A percentile compares a stretch with the other conserved stretches of the same genome.
Evolutionary conservation across 1,140 invertebrate genomes (phyloP).

Genomic region (Pseudomyrmex gracilis): DNA sequence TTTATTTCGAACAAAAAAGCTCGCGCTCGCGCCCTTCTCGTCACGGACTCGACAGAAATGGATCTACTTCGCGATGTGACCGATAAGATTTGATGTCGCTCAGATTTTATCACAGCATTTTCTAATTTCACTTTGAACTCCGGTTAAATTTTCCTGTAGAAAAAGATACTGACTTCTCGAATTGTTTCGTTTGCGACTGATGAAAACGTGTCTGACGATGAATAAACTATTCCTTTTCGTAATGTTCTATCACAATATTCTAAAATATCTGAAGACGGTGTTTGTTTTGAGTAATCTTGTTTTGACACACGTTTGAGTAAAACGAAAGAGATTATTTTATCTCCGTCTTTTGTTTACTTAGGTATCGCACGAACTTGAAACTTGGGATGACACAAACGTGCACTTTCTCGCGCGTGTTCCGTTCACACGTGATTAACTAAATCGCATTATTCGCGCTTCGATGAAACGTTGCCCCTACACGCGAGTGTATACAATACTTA

Average conservation of each 20-base stretch:
- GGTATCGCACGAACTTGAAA: constrained; percentile 15
- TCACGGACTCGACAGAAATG: neutral
- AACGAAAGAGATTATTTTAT: neutral
- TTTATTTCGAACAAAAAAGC: neutral
- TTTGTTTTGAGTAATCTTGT: neutral
- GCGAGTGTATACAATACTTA: constrained; percentile 49
- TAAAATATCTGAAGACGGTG: neutral
- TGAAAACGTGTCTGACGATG: neutral
- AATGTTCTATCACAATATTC: no score
- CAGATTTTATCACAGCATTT: neutral
- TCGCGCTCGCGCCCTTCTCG: neutral
- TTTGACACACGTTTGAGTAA: neutral
- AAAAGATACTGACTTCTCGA: neutral
- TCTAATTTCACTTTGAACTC: neutral
- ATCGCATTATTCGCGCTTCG: constrained; percentile 67
- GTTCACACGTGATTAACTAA: constrained; percentile 64
- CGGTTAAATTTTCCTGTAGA: neutral
- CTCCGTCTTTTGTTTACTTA: neutral
- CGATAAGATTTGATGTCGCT: constrained; percentile 4
- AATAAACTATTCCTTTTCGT: neutral
- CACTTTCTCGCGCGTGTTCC: constrained; percentile 10
- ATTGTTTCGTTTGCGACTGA: neutral
- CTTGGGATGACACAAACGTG: neutral
- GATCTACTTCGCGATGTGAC: neutral
- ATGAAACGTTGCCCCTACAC: constrained; percentile 59